Conservation (phyloP, 2,113 vertebrate genomes). For the Hydrolagus affinis region DNA sequence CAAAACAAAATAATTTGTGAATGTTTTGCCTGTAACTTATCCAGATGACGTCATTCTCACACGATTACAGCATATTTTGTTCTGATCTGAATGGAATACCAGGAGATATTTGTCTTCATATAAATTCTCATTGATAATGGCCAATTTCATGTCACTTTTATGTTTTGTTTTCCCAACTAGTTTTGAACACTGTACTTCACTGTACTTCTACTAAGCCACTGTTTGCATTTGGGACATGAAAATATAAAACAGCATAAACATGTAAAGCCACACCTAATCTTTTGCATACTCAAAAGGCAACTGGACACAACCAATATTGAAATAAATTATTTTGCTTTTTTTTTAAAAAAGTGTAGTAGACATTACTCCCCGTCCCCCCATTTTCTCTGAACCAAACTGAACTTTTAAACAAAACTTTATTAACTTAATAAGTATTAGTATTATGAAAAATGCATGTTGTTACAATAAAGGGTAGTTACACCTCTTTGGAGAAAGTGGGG, state of each 20-base stretch:
- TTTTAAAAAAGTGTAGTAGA: neutral
- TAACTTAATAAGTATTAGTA: neutral
- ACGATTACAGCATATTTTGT: slow-evolving; percentile 33
- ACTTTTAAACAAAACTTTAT: neutral
- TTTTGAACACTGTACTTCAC: slow-evolving; percentile 23
- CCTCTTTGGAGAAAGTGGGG: neutral
- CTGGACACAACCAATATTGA: neutral
- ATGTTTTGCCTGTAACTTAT: slow-evolving; percentile 14
- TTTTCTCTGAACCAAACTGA: neutral
- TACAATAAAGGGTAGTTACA: neutral
- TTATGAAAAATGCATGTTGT: neutral
- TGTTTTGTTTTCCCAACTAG: slow-evolving; percentile 3
- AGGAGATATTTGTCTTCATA: slow-evolving; percentile 13
- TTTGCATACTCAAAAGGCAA: neutral
- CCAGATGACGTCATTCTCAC: slow-evolving; percentile 43
- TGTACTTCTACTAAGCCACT: neutral
- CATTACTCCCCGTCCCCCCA: neutral
- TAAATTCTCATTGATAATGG: slow-evolving; percentile 16
- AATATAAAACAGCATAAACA: neutral
- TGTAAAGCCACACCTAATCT: neutral
- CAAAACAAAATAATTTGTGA: neutral
- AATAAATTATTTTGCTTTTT: neutral
- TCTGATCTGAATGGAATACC: slow-evolving; percentile 13
- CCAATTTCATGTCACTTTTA: slow-evolving; percentile 4
- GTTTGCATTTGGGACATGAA: neutral